Base-by-base conservation (phyloP, 2,888 invertebrate genomes). In the Sussaba pulchella region DNA sequence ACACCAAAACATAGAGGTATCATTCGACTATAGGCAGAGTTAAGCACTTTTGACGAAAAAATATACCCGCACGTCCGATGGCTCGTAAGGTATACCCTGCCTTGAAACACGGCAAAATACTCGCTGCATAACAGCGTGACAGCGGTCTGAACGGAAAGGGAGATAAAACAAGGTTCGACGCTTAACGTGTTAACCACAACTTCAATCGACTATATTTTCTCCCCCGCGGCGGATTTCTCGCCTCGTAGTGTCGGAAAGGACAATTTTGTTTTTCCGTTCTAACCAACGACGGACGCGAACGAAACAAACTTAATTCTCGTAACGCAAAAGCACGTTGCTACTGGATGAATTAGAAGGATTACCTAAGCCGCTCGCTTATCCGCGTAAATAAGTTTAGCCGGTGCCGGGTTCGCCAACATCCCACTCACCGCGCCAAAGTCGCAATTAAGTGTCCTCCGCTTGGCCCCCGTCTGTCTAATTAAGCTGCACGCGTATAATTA, bases 341-440 rank as follows among this genome's bases (percentile, higher is more conserved):
- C 2, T 14, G 54, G 64, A 54, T 73, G 41, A 73, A 64, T 64
- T 66, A 57, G 73, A 73, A 43, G 54, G 73, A 73, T 73, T 73
- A 54, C 54, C 54, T 64, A 64, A 73, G 64, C 63, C 73, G 54
- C 54, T 52, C n/a, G n/a, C 64, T 52, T 73, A 66, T 26, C 31
- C 17, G 14, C 57, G 31, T 17, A 36, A 57, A 31, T 31, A 31
- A 57, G 31, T 57, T 57, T 36, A 14, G 17, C 31, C 57, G 57
- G 57, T 14, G 57, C 57, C 14, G 57, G 17, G 57, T 31, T 31
- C 31, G 31, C 9, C 57, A 31, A 57, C 57, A 57, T 57, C 57
- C n/a, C 31, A 57, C 57, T 57, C 2, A 31, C 57, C 26, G 31
- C 57, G 17, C 17, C 14, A 57, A 36, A 14, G 24, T 69, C 26